Base-by-base conservation (phyloP, 1,140 invertebrate genomes). In the Dufourea novaeangliae region DNA sequence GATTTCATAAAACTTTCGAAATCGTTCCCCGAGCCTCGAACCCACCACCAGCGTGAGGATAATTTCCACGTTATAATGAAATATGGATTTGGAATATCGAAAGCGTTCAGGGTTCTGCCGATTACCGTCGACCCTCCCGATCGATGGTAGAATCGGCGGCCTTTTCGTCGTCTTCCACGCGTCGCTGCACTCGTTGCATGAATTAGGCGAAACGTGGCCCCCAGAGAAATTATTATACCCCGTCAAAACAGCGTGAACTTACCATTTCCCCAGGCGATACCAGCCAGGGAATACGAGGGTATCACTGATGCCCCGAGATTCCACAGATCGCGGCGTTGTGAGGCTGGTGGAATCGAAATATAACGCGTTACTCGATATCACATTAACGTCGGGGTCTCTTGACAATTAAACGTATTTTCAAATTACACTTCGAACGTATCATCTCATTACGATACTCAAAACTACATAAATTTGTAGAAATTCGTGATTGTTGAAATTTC, bases 191-290 rank as follows among this genome's bases (percentile, higher is more conserved):
- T 50, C 57, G 41, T 12, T n/a, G 20, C 59, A 32, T 39, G 27
- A 27, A 78, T 82, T 73, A 59, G 52, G 32, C 25, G 34, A 63
- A 76, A 59, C 54, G 12, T 27, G 29, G 70, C 63, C 82, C 78
- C 83, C 32, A 44, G 82, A 85, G 82, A 84, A 84, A 84, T 85
- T 74, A 84, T 85, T 85, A 84, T 52, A 61, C 73, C 78, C 54
- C 68, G 83, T 84, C 63, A 84, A 80, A 84, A 83, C 78, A 80
- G 71, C 72, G 77, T 70, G 67, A 84, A 80, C 62, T 84, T 70
- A 59, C 57, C 72, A 54, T 73, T 72, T 69, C 69, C 69, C 70
- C 14, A 44, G 34, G 7, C 64, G 68, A 61, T 32, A n/a, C 44
- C 39, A 82, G 27, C 57, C 11, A 29, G 83, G 83, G 82, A 84